Conservation (phyloP, 2,113 vertebrate genomes). For the Hippocampus abdominalis region DNA sequence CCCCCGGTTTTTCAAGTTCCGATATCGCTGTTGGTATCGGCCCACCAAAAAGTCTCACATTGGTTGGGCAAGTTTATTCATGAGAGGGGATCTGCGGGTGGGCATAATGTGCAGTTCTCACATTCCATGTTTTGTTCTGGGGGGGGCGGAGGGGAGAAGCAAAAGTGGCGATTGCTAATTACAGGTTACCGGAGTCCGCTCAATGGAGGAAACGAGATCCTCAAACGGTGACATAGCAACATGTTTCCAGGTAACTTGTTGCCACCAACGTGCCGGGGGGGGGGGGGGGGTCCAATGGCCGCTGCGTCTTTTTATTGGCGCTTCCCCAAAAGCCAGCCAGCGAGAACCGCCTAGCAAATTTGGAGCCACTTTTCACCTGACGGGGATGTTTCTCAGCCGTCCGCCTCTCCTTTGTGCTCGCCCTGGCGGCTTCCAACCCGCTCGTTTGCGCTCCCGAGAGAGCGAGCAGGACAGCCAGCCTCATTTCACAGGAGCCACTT, state of each 20-base stretch:
- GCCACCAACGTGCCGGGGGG: too few species aligned
- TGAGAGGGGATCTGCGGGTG: too few species aligned
- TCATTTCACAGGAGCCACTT: slow-evolving; percentile 77
- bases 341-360: slow-evolving; percentile 50
- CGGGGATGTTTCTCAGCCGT: slow-evolving; percentile 64
- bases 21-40: too few species aligned
- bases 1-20: too few species aligned
- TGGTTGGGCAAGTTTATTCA: too few species aligned
- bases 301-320: slow-evolving; percentile 64
- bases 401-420: slow-evolving; percentile 17
- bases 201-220: slow-evolving; percentile 28
- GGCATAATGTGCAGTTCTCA: not conserved
- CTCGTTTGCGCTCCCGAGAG: slow-evolving; percentile 17
- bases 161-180: not conserved
- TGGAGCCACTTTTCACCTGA: slow-evolving; percentile 52
- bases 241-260: slow-evolving; percentile 46
- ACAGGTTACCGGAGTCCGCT: not conserved
- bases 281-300: too few species aligned
- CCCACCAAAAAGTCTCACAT: too few species aligned
- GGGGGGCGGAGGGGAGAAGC: not conserved
- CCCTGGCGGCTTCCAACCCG: slow-evolving; percentile 2
- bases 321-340: slow-evolving; percentile 58
- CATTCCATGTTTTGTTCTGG: not conserved
- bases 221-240: slow-evolving; percentile 7
- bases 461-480: slow-evolving; percentile 62